Evolutionary conservation across 2,797 vertebrate genomes (phyloP), one percentile per base, ranked within the genome.

Genomic region (Masticophis lateralis): DNA sequence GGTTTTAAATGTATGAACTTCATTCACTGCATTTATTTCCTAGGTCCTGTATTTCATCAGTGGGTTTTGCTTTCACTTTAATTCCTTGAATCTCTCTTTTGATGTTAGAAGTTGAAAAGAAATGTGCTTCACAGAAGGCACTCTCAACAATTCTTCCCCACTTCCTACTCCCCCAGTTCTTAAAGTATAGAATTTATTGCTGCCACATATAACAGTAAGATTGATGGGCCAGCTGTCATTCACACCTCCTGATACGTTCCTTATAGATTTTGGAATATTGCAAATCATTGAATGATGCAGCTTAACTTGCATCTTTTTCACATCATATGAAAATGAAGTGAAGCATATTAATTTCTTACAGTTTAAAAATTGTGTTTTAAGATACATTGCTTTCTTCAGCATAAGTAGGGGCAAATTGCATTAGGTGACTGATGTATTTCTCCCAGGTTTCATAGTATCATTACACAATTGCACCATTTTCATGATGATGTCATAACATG

Each of bases 81-180:
- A 91, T 92, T 91, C 60, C 12, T 88, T n/a, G 60, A 83, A 32
- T 57, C 88, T 89, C n/a, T 93, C 59, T 91, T 92, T 92, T 93
- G 88, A 89, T 89, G 90, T 90, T 88, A 16, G 22, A 69, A 8
- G 32, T 94, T 94, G 88, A 89, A 94, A 93, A 90, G 69, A 66
- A 91, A 93, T 91, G 86, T 91, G 53, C 59, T 92, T 55, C 18
- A 90, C 59, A 86, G 86, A 93, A 86, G 87, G 89, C 51, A 5
- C 47, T 32, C 22, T 63, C 43, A 60, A 66, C 57, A 86, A 27
- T 92, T 66, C 22, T 43, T 32, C 88, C 51, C 37, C 59, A 83
- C 53, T 86, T 27, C 69, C 69, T 37, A 74, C 8, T 43, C 22
- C 25, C 59, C 28, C 55, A 59, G 53, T 86, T 27, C 43, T 92